Conservation (phyloP, 2,113 vertebrate species). For the Phasianus colchicus region DNA sequence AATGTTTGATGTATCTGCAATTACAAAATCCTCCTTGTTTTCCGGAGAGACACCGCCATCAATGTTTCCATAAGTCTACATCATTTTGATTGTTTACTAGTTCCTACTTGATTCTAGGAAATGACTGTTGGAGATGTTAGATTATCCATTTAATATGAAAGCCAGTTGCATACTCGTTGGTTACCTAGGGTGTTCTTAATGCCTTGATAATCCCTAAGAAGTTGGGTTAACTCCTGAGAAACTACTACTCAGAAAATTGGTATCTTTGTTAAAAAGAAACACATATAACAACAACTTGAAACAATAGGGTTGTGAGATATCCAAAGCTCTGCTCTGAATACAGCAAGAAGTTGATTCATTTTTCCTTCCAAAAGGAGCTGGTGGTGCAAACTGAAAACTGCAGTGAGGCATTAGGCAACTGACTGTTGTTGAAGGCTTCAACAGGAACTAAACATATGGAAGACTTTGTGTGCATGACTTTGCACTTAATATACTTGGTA, state of each 20-base stretch:
- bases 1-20: not conserved
- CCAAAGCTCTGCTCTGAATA: not conserved
- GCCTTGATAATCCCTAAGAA: not conserved
- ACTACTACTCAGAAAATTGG: not conserved
- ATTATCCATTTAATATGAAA: not conserved
- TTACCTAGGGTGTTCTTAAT: not conserved
- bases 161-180: not conserved
- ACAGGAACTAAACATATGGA: not conserved
- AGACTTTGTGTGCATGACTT: not conserved
- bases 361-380: not conserved
- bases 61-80: not conserved
- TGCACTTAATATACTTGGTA: not conserved
- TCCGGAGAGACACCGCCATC: not conserved
- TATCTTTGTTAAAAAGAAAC: not conserved
- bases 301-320: not conserved
- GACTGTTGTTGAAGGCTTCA: not conserved
- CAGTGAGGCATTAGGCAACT: not conserved
- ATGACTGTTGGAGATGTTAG: not conserved
- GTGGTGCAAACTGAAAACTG: not conserved
- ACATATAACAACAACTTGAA: too few relatives aligned
- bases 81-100: not conserved
- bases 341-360: not conserved
- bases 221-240: not conserved
- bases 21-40: not conserved
- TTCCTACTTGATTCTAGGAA: not conserved